These are phyloP conservation scores for Lycocerus yunnanus DNA, from an alignment of 2,888 invertebrate genomes.

Conservation along the genomic window DNA sequence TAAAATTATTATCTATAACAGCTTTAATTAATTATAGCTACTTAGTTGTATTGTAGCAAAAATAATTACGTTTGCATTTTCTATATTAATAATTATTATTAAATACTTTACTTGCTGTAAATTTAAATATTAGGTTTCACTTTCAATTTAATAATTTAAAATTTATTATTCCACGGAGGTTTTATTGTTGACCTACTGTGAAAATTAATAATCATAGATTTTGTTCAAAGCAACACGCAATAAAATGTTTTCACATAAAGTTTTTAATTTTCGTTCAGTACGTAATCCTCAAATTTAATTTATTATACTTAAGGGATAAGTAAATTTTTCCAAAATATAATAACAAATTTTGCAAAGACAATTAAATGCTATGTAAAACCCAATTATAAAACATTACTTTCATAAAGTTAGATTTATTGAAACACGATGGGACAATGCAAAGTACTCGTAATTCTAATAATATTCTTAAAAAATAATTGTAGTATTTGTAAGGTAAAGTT, in stretches of 20 bases:
- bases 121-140: neutral
- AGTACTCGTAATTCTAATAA: no score
- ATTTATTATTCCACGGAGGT: neutral
- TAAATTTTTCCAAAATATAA: neutral
- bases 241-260: neutral
- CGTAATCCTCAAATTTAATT: neutral
- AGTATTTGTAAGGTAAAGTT: neutral
- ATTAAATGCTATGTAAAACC: neutral
- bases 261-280: neutral
- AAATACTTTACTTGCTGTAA: neutral
- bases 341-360: neutral
- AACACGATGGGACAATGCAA: no score
- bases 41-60: neutral
- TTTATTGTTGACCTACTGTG: neutral
- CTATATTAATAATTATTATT: neutral
- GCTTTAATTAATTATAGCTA: neutral
- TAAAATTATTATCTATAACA: neutral
- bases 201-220: neutral
- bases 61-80: neutral
- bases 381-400: no score
- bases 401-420: neutral
- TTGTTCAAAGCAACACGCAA: neutral
- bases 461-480: neutral
- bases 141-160: neutral
- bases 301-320: neutral